Evolutionary conservation across 2,797 vertebrate genomes (phyloP), one percentile per base, ranked within the genome.

Genomic region (Cryptoprocta ferox): DNA sequence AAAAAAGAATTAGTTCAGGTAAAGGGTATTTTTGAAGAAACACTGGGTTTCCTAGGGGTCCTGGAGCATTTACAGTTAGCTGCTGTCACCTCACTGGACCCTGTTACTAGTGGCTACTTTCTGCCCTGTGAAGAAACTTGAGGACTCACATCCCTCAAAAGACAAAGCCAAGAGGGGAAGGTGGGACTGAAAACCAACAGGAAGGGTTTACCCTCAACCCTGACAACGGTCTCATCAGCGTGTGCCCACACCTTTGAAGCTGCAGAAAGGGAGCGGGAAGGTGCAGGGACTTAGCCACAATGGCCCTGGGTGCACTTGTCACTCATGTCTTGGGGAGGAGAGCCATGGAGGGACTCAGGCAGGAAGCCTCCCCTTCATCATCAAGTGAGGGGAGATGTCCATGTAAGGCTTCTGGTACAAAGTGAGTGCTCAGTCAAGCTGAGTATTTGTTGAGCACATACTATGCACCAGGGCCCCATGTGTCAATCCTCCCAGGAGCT

Each of bases 391-490:
- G 50, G 35, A 76, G 76, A 45, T 16, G 30, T 45, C 11, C 4
- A 1, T 1, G 7, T 6, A 15, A 39, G 26, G 30, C 28, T 15
- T 16, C 24, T 63, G 32, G 28, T 1, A 50, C 1, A 0, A 0
- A 18, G 35, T 0, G 4, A 21, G 32, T 3, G 18, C 65, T 65
- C 83, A 30, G 37, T 16, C 35, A 13, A 35, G 18, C 42, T 0
- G 2, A n/a, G 26, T 0, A 7, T 78, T 53, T 56, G 4, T 0
- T 73, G 82, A 66, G 32, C 28, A 2, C 16, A 9, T 0, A 2
- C 30, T 5, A 0, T 0, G 65, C 0, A 0, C 75, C 65, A 50
- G 30, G 21, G 3, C 48, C 32, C 53, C 30, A 0, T 2, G 2
- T 5, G 26, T 2, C n/a, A 0, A 2, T 13, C 53, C 35, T 32